Conservation (phyloP, 2,113 vertebrate genomes). For the Zosterops lateralis region DNA sequence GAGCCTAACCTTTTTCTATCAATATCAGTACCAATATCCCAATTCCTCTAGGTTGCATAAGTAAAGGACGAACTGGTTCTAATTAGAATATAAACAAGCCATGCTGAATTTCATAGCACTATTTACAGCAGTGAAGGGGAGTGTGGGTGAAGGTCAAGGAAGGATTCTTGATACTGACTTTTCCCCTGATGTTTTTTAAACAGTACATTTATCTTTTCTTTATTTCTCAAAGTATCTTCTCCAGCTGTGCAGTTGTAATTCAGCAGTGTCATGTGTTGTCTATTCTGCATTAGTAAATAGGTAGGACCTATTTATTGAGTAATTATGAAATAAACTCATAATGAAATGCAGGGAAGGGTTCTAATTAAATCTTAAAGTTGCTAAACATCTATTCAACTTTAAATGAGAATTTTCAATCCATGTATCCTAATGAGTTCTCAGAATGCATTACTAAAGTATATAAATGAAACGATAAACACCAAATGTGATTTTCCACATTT, state of each 20-base stretch:
- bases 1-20: background rate
- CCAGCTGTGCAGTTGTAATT: constrained; percentile 65
- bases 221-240: constrained; percentile 62
- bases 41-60: background rate
- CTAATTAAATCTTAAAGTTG: constrained; percentile 74
- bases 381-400: constrained; percentile 65
- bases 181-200: constrained; percentile 44
- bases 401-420: constrained; percentile 59
- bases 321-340: constrained; percentile 75
- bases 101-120: background rate
- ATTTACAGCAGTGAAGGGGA: background rate
- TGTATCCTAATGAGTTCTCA: constrained; percentile 65
- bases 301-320: constrained; percentile 57
- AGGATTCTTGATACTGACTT: background rate
- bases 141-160: background rate
- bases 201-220: constrained; percentile 33
- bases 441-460: constrained; percentile 37
- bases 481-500: background rate
- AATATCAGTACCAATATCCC: background rate
- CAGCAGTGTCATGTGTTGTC: constrained; percentile 61
- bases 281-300: constrained; percentile 72
- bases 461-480: constrained; percentile 38
- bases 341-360: constrained; percentile 73
- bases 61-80: background rate
- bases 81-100: background rate